These are phyloP conservation scores for Stercorarius parasiticus DNA, from an alignment of 2,113 vertebrate species.

Conservation along the genomic window DNA sequence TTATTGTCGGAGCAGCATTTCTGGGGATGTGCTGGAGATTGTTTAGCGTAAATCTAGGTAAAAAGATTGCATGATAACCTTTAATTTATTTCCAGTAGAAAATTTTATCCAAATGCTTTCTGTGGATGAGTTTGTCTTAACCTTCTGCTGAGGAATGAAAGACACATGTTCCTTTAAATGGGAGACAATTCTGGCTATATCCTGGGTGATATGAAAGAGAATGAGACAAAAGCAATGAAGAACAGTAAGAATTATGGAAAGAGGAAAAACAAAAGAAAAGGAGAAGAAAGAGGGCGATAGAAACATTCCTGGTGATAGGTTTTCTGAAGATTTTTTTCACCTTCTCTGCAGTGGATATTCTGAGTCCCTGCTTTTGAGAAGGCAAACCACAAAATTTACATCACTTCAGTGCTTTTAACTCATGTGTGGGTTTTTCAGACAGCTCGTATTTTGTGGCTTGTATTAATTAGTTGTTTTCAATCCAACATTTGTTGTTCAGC, in stretches of 20 bases:
- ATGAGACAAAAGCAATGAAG: not conserved
- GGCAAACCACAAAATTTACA: not conserved
- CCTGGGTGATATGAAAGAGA: not conserved
- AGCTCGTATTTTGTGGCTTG: not conserved
- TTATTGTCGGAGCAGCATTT: not conserved
- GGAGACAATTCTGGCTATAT: not conserved
- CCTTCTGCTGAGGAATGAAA: not conserved
- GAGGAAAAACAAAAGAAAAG: not conserved
- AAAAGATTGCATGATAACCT: not conserved
- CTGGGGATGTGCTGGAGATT: not conserved
- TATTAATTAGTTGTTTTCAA: not conserved
- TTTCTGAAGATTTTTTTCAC: not conserved
- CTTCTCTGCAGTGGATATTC: not conserved
- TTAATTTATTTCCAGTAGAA: not conserved
- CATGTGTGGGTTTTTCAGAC: not conserved
- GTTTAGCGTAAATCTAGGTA: not conserved
- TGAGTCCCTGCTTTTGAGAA: not conserved
- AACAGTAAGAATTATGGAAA: not conserved
- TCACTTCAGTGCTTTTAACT: not conserved
- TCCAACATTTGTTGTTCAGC: not conserved
- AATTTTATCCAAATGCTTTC: not conserved
- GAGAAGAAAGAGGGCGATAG: not conserved
- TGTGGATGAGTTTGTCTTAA: not conserved
- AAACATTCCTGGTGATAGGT: not conserved
- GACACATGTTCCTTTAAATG: not conserved